Base-by-base conservation (phyloP, 2,797 vertebrate genomes). In the Xenentodon cancila region DNA sequence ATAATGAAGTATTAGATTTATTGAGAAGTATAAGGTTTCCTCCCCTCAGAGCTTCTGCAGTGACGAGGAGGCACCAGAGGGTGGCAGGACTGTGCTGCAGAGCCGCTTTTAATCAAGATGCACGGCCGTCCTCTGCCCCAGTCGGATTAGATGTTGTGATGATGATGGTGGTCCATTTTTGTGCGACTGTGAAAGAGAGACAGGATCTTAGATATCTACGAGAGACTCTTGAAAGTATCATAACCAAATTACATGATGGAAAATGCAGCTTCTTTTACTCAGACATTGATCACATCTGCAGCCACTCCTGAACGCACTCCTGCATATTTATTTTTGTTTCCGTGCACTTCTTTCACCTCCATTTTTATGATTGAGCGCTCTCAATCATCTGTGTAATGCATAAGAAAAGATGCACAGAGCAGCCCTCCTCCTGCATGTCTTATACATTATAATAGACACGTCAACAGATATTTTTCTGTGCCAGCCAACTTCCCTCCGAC, bases 21-120 rank as follows among this genome's bases (percentile, higher is more conserved):
- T 18, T 27, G 2, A 50, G 13, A 1, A 0, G 13, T 25, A 5
- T 4, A 27, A 25, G 15, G 16, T 21, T 59, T 48, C 32, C 4
- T 0, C 6, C 0, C 19, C 19, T 3, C 11, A 22, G 53, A 7
- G 27, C 40, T n/a, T 15, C 9, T 84, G 82, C 75, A 84, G 69
- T 56, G 49, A 16, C 0, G 3, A 34, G 6, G 9, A 21, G 57
- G 13, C 44, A 42, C 79, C 87, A 86, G 82, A 66, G 51, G 82
- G 85, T 74, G 87, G 85, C 85, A 84, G 79, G 84, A 87, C 87
- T 89, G 85, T 75, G 87, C 78, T 79, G 63, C 82, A 63, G 2
- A 76, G 60, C 19, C 61, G 30, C 51, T 25, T 42, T 46, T 13
- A 25, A 30, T 46, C 1, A 53, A 16, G 19, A 48, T 25, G 43